Evolutionary conservation across 2,113 vertebrate genomes (phyloP).

Genomic region (Phasianus colchicus): DNA sequence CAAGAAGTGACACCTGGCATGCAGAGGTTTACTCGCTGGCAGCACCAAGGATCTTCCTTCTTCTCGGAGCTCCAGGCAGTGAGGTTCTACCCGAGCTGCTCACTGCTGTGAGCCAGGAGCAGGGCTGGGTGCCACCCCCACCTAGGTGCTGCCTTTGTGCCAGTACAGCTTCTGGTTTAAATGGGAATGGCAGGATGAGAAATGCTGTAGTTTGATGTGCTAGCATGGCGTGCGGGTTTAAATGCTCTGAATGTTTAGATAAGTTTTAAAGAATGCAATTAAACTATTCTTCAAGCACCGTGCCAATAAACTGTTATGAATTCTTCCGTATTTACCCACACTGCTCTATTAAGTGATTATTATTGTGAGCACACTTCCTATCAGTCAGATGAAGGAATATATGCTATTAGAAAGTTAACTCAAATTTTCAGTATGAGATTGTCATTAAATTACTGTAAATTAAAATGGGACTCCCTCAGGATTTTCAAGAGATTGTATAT

Average conservation of each 20-base stretch:
- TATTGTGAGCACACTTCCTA: neutral
- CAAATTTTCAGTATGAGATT: slow-evolving; percentile 32
- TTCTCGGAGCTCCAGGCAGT: neutral
- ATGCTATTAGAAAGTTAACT: slow-evolving; percentile 12
- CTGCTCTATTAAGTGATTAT: neutral
- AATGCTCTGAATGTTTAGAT: neutral
- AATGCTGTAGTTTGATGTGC: accelerated
- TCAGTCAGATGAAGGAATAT: slow-evolving; percentile 4
- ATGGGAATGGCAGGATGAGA: neutral
- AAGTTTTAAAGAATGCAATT: accelerated
- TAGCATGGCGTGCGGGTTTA: neutral
- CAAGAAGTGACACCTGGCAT: too few relatives aligned
- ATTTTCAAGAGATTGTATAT: neutral
- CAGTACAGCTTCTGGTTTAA: too few relatives aligned
- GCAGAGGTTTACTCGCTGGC: accelerated
- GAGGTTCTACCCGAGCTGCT: accelerated
- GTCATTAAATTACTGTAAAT: slow-evolving; percentile 66
- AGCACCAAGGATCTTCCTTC: neutral
- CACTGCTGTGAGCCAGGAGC: neutral
- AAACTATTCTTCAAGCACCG: neutral
- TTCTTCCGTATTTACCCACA: neutral
- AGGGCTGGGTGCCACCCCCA: neutral
- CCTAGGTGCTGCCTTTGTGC: neutral
- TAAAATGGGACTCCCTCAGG: slow-evolving; percentile 47
- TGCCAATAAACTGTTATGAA: neutral